Evolutionary conservation across 2,113 vertebrate genomes (phyloP), one percentile per base, ranked within the genome.

Genomic region (Psilopsiagon aurifrons): DNA sequence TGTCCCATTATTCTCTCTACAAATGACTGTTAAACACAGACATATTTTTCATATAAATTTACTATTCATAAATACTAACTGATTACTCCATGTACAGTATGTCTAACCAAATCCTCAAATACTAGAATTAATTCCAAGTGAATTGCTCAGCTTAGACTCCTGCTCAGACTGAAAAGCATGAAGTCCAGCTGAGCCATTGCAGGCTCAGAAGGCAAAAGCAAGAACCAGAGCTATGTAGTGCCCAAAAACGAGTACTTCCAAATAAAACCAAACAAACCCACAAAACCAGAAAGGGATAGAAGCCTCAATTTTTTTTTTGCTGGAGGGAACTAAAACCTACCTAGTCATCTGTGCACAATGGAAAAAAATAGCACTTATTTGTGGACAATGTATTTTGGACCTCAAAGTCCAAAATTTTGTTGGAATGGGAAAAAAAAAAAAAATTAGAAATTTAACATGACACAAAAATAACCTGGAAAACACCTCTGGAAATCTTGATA

Each of bases 211-310:
- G 28, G 18, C 27, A 44, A 77, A 64, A 31, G 4, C 17, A 33
- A 33, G 14, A 33, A 49, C 1, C 6, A 69, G 29, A 62, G 9
- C 1, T 33, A 14, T 11, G 8, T 28, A 60, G 27, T 24, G 10
- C 10, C 37, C 29, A 59, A 69, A 52, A 6, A 15, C 1, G 4
- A 63, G 7, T 25, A 15, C 2, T 49, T 71, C 6, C 7, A 27
- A 5, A 17, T 13, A 77, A 46, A 51, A 11, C 31, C 14, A 54
- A 37, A 68, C 33, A 33, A 70, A 69, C 33, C 57, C 19, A 16
- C 57, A 57, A 57, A 25, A 9, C 27, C 7, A 27, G 0, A 10
- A 23, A 9, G 0, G 2, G 8, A 22, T 49, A 35, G 27, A 39
- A 81, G 13, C 2, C 10, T 44, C 5, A 49, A n/a, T n/a, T 24